Evolutionary conservation across 2,888 invertebrate species (phyloP).

Genomic region (Mesopsocus fuscifrons): DNA sequence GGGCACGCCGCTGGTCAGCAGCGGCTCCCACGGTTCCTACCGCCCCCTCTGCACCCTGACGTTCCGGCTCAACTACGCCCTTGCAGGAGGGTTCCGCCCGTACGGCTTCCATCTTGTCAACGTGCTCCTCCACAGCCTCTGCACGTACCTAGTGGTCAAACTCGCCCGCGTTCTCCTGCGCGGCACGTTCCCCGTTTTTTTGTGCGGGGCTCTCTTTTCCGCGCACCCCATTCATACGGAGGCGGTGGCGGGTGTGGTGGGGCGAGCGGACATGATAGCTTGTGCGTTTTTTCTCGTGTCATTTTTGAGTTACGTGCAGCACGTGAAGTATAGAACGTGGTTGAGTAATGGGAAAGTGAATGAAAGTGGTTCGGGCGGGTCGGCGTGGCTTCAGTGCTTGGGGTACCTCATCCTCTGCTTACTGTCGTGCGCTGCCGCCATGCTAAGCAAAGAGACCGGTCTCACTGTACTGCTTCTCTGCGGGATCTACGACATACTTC

Average conservation of each 20-base stretch:
- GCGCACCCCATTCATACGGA: constrained; percentile 94
- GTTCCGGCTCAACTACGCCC: constrained; percentile 61
- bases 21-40: constrained; percentile 93
- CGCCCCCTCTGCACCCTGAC: constrained; percentile 79
- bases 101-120: constrained; percentile 75
- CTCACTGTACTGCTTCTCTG: constrained; percentile 82
- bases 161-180: constrained; percentile 38
- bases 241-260: constrained; percentile 89
- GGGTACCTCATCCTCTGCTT: constrained; percentile 25
- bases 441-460: constrained; percentile 91
- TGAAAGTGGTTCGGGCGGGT: constrained; percentile 6
- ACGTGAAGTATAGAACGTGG: constrained; percentile 33
- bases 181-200: constrained; percentile 21
- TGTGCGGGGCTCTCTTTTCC: constrained; percentile 76
- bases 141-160: constrained; percentile 63
- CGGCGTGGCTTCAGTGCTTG: constrained; percentile 18
- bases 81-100: constrained; percentile 56
- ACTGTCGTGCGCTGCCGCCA: constrained; percentile 51
- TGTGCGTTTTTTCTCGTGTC: constrained; percentile 79
- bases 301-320: constrained; percentile 67
- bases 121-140: constrained; percentile 66
- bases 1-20: constrained; percentile 86
- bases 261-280: constrained; percentile 83
- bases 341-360: constrained; percentile 14
- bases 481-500: constrained; percentile 63